Conservation (phyloP, 2,113 vertebrate species). For the human (Homo sapiens) region DNA sequence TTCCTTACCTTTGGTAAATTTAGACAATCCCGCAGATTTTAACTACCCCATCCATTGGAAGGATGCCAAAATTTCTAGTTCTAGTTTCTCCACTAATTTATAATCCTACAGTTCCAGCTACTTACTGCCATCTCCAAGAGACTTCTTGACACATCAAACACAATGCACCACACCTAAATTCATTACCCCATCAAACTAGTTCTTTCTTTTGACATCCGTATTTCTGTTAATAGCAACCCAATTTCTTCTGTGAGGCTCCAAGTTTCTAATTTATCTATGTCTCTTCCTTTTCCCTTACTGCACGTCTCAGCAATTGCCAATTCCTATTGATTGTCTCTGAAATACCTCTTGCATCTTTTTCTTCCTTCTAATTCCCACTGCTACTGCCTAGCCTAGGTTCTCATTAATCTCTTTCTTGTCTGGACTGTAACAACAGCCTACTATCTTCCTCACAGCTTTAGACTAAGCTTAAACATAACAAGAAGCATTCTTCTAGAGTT, state of each 20-base stretch:
- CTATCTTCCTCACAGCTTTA: constrained; percentile 30
- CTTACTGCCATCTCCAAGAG: neutral
- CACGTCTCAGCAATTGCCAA: constrained; percentile 48
- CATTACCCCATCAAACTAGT: neutral
- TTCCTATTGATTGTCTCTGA: constrained; percentile 73
- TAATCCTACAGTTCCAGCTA: neutral
- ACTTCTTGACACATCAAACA: neutral
- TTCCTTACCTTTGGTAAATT: neutral
- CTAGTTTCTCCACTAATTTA: neutral
- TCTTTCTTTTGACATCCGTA: neutral
- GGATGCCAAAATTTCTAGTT: neutral
- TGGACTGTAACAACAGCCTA: neutral
- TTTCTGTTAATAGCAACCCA: neutral
- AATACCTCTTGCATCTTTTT: constrained; percentile 51
- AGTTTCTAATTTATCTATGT: neutral
- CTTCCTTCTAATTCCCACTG: constrained; percentile 53
- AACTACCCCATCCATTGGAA: neutral
- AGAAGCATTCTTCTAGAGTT: neutral
- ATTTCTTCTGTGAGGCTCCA: neutral
- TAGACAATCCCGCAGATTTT: neutral
- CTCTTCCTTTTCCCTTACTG: neutral
- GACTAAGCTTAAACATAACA: neutral
- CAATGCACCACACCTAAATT: neutral
- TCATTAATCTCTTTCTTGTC: constrained; percentile 65
- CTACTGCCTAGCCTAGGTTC: neutral